Conservation (phyloP, 2,888 invertebrate species). For the Cactoblastis cactorum region DNA sequence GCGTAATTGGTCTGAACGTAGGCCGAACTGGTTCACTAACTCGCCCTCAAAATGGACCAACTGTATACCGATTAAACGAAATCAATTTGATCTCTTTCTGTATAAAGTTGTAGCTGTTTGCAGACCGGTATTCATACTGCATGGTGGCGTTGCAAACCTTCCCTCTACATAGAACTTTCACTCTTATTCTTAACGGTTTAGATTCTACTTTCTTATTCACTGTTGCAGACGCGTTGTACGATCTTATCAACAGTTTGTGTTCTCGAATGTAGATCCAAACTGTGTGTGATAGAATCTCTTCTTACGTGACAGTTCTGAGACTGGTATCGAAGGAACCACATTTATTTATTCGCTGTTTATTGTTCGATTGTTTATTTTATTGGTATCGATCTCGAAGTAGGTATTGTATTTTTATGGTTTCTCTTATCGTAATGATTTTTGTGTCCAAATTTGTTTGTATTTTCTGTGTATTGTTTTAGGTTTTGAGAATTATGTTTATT, state of each 20-base stretch:
- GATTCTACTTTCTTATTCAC: conserved; percentile 40
- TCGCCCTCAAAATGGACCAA: conserved; percentile 38
- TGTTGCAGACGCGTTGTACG: conserved; percentile 44
- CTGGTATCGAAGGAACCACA: conserved; percentile 40
- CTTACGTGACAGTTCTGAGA: conserved; percentile 35
- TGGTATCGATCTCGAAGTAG: conserved; percentile 39
- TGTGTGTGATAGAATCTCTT: conserved; percentile 40
- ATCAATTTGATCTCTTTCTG: conserved; percentile 39
- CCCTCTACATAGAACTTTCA: conserved; percentile 34
- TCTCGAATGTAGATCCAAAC: conserved; percentile 40
- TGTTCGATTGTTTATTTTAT: conserved; percentile 51
- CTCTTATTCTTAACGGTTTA: conserved; percentile 40
- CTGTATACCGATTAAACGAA: conserved; percentile 35
- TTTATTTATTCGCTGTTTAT: conserved; percentile 41
- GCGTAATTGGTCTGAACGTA: conserved; percentile 32
- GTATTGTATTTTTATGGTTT: conserved; percentile 30
- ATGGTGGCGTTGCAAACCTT: conserved; percentile 31
- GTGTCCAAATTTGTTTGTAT: background rate
- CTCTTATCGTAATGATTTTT: conserved; percentile 31
- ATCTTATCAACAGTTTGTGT: conserved; percentile 33
- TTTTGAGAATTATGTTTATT: background rate
- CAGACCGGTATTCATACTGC: conserved; percentile 31
- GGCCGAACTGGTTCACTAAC: conserved; percentile 37
- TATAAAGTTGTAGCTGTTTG: conserved; percentile 36
- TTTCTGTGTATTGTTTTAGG: background rate